Base-by-base conservation (phyloP, 2,113 vertebrate species). In the Centropristis striata region DNA sequence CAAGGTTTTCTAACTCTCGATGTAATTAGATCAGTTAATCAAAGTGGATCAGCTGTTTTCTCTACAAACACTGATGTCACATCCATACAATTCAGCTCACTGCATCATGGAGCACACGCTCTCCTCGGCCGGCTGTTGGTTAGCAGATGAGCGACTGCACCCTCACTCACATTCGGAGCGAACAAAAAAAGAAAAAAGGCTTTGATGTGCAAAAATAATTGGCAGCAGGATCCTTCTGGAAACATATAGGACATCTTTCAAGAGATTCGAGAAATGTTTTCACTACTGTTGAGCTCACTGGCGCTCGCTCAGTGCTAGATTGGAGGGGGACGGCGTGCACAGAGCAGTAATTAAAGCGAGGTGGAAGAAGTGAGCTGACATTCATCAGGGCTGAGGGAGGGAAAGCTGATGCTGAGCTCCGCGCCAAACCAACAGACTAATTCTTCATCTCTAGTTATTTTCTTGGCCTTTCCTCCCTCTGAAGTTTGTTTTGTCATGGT, bases 401-500 rank as follows among this genome's bases (percentile, higher is more conserved):
- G 60, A 60, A 32, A 47, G 70, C 25, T 23, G 67, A 66, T 78
- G 79, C 55, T 53, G 77, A 81, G 85, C 78, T 86, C 83, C 8
- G 71, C 11, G 78, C 85, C 86, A 91, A 85, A 84, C 69, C 51
- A 69, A 60, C 54, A 13, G 25, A 60, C 74, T 84, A 88, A 92
- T 93, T 91, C 82, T 80, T 91, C 93, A 85, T 88, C 89, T 90
- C 76, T 67, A 90, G 75, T 60, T 77, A 75, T 93, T 92, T 90
- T 66, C 84, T 85, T 75, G 82, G 84, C 84, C 66, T 47, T 55
- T 50, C 58, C 65, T 50, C 57, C 32, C 74, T 46, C 55, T 46
- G 32, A 54, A 65, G 95, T 95, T 96, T 96, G 94, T 96, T 97
- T 97, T 96, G 84, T 91, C 87, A 94, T 84, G 91, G 94, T 92